These are phyloP conservation scores for Temnothorax nylanderi DNA, from an alignment of 1,140 invertebrate genomes.

Conservation along the genomic window DNA sequence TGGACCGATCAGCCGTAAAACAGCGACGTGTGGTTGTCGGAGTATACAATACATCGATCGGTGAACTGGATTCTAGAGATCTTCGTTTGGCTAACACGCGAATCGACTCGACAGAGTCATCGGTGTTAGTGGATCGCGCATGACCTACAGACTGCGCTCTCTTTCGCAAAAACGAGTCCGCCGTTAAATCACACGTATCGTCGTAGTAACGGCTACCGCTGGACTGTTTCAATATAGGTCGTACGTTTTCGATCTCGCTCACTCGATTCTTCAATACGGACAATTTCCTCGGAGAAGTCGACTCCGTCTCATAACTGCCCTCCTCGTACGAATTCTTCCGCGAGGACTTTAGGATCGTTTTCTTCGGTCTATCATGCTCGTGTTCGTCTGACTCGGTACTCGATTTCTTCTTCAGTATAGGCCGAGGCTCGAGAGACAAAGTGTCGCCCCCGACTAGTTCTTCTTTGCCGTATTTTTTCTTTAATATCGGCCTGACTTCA, in stretches of 20 bases:
- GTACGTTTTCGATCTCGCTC: conserved; percentile 71
- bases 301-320: conserved; percentile 64
- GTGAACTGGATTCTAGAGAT: conserved; percentile 69
- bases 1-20: neutral
- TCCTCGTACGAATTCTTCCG: conserved; percentile 87
- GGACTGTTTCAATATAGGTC: conserved; percentile 77
- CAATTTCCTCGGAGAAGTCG: conserved; percentile 74
- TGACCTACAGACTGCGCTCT: conserved; percentile 77
- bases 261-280: conserved; percentile 75
- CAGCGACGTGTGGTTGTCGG: neutral
- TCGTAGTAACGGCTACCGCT: conserved; percentile 41
- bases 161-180: conserved; percentile 75
- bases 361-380: conserved; percentile 89
- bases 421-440: conserved; percentile 83
- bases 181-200: conserved; percentile 49
- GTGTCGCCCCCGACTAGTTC: conserved; percentile 85
- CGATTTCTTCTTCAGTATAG: conserved; percentile 94
- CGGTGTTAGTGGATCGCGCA: conserved; percentile 59
- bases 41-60: conserved; percentile 36
- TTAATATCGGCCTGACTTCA: conserved; percentile 91
- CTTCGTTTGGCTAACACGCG: conserved; percentile 63
- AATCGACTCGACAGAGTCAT: conserved; percentile 47
- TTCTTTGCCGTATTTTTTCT: conserved; percentile 89
- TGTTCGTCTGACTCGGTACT: conserved; percentile 92
- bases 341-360: conserved; percentile 92